phyloP scores from a whole-genome alignment of 2,888 invertebrate genomes.

The Pyrrhia umbra region DNA sequence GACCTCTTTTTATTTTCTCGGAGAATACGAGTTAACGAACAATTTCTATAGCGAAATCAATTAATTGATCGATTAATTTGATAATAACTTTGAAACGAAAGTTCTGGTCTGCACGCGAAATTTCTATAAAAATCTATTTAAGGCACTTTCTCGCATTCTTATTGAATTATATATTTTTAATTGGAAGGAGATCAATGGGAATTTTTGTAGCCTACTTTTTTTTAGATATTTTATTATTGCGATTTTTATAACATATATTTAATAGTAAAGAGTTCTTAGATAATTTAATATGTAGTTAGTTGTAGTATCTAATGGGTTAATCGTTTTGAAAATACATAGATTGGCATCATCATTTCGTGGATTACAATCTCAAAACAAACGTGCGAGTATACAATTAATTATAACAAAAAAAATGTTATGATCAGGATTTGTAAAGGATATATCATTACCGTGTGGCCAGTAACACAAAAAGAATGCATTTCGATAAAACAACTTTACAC shows the following conservation, averaged over 20 bases:
- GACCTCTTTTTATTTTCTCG: conserved; percentile 30
- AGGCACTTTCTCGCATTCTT: conserved; percentile 39
- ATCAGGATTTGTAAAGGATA: conserved; percentile 7
- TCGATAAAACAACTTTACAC: conserved; percentile 43
- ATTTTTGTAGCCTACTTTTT: conserved; percentile 5
- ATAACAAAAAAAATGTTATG: conserved; percentile 6
- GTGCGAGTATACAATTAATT: not conserved
- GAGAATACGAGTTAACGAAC: conserved; percentile 47
- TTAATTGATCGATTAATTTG: conserved; percentile 42
- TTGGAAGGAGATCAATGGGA: conserved; percentile 17
- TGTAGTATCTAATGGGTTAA: no score
- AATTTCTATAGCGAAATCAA: conserved; percentile 56
- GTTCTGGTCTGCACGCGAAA: conserved; percentile 48
- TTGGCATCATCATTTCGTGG: no score
- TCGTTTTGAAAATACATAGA: no score
- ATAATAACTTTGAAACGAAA: conserved; percentile 47
- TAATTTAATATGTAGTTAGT: no score
- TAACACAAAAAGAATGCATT: conserved; percentile 36
- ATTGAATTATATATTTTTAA: conserved; percentile 23
- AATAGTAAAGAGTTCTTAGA: no score
- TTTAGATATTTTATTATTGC: conserved; percentile 5
- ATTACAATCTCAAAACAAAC: not conserved
- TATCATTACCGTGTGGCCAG: conserved; percentile 8
- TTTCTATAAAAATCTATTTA: conserved; percentile 23
- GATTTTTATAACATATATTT: no score